Evolutionary conservation across 2,113 vertebrate genomes (phyloP), one percentile per base, ranked within the genome.

Genomic region (Zapus hudsonius): DNA sequence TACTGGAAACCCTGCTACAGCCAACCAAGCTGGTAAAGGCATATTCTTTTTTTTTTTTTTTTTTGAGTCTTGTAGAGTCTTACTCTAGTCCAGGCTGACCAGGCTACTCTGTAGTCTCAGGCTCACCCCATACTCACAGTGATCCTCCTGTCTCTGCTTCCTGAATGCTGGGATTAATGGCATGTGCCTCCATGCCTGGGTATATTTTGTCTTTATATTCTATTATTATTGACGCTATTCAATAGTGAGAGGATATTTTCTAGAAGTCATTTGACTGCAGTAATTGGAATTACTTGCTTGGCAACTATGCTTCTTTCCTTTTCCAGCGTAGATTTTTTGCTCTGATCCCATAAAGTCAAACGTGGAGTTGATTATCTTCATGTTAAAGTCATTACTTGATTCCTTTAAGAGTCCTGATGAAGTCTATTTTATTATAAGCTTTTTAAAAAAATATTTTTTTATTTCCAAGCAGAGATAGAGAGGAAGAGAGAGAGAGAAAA

Each of bases 1-100:
- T 72, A 95, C 98, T 9, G 99, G 99, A 78, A 99, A 95, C 89
- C 29, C 98, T 75, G 95, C 97, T 29, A 52, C 98, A 84, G 97
- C 97, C 90, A 98, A 98, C 31, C 99, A 99, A 94, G 98, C 98
- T 96, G 99, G 99, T 99, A 98, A 97, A 94, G 90, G 55, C 27
- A 89, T 63, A 6, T 47, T 47, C 12, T 47, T 47, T 47, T 8
- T 47, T n/a, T n/a, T n/a, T n/a, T n/a, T n/a, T n/a, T n/a, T n/a
- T n/a, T n/a, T n/a, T n/a, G n/a, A n/a, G n/a, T n/a, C n/a, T n/a
- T n/a, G n/a, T n/a, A n/a, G n/a, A n/a, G n/a, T n/a, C n/a, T n/a
- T n/a, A n/a, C n/a, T n/a, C n/a, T n/a, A n/a, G n/a, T n/a, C n/a
- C n/a, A n/a, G n/a, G n/a, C n/a, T n/a, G n/a, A n/a, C n/a, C n/a